Conservation (phyloP, 2,888 invertebrate species). For the Abrostola triplasia region DNA sequence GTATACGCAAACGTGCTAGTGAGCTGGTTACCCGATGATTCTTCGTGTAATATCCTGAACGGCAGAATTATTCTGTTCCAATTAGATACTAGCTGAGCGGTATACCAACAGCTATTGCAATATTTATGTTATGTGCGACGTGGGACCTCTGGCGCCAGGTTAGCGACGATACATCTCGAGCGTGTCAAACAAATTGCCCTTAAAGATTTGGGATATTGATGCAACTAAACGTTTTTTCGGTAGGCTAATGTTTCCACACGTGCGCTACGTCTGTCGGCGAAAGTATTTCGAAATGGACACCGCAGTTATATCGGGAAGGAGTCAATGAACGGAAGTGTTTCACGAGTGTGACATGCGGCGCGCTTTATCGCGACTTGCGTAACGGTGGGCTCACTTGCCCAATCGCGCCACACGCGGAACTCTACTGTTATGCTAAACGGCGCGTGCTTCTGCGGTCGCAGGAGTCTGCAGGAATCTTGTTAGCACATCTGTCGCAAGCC, state of each 20-base stretch:
- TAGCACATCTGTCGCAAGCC: constrained; percentile 73
- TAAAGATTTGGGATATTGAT: constrained; percentile 72
- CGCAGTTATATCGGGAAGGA: constrained; percentile 85
- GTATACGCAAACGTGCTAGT: constrained; percentile 79
- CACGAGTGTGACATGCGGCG: constrained; percentile 85
- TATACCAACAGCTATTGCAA: constrained; percentile 63
- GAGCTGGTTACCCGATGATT: constrained; percentile 71
- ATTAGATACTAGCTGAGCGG: constrained; percentile 55
- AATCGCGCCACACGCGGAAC: constrained; percentile 71
- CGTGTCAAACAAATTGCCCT: constrained; percentile 69
- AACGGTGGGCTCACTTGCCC: constrained; percentile 79
- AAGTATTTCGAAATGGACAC: constrained; percentile 81
- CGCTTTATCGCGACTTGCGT: constrained; percentile 84
- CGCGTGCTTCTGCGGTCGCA: constrained; percentile 69
- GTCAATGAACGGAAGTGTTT: constrained; percentile 88
- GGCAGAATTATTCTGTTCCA: constrained; percentile 70
- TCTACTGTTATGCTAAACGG: constrained; percentile 63
- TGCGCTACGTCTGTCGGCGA: constrained; percentile 72
- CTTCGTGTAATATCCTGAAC: constrained; percentile 77
- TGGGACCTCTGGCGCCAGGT: constrained; percentile 54
- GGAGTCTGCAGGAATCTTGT: constrained; percentile 73
- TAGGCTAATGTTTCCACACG: constrained; percentile 64
- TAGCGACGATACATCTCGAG: constrained; percentile 56
- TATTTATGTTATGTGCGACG: constrained; percentile 51
- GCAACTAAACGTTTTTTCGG: constrained; percentile 56